Evolutionary conservation across 2,797 vertebrate species (phyloP).

Genomic region (Lacerta viridis): DNA sequence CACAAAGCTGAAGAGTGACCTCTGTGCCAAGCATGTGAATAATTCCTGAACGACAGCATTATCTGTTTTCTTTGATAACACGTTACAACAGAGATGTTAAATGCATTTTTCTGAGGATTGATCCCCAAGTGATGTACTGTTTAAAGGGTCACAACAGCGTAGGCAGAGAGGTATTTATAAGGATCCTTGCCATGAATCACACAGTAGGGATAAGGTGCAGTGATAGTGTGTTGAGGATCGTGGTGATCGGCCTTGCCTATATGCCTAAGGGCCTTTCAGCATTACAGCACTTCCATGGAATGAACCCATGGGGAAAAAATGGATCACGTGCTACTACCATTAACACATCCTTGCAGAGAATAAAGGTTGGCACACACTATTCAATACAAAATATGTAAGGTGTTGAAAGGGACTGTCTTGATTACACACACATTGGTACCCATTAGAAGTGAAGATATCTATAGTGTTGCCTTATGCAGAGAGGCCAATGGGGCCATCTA

Average conservation of each 20-base stretch:
- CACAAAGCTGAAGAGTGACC: not conserved
- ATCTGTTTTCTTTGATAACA: not conserved
- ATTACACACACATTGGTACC: not conserved
- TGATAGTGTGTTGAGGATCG: not conserved
- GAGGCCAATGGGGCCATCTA: not conserved
- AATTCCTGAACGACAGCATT: not conserved
- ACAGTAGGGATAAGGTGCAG: not conserved
- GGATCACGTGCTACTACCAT: not conserved
- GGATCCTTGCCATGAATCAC: not conserved
- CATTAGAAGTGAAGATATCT: not conserved
- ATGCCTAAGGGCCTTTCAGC: not conserved
- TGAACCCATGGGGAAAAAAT: not conserved
- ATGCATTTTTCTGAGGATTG: not conserved
- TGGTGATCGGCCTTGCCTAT: not conserved
- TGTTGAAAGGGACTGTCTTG: not conserved
- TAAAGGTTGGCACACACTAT: not conserved
- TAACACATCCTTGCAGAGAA: not conserved
- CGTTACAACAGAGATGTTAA: not conserved
- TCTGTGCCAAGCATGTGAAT: not conserved
- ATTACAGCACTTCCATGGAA: not conserved
- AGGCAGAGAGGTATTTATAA: not conserved
- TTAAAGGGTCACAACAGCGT: not conserved
- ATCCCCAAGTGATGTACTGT: not conserved
- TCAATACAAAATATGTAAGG: not conserved
- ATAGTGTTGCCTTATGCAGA: not conserved